Conservation (phyloP, 2,888 invertebrate genomes). For the Eilema depressum region DNA sequence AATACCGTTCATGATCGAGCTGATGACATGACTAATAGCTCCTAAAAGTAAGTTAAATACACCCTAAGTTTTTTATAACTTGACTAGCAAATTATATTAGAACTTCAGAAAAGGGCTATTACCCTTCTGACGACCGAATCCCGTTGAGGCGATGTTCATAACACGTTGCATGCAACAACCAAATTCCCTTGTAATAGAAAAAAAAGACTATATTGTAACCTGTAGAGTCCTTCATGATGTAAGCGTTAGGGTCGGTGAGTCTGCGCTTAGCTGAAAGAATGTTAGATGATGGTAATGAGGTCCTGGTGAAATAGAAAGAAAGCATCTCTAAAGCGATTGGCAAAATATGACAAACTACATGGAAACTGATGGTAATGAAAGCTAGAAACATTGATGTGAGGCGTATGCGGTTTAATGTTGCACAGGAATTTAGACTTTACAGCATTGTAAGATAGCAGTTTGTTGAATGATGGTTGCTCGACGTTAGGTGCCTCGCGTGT, state of each 20-base stretch:
- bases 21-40: not conserved
- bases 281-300: conserved; percentile 63
- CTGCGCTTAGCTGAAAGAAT: conserved; percentile 74
- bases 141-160: not conserved
- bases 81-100: not conserved
- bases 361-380: not conserved
- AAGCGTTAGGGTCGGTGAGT: conserved; percentile 68
- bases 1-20: no score
- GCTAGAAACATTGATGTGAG: not conserved
- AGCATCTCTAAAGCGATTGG: conserved; percentile 46
- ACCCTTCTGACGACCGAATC: not conserved
- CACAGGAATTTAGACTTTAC: not conserved
- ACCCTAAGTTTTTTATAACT: not conserved
- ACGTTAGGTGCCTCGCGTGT: not conserved
- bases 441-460: not conserved
- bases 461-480: not conserved
- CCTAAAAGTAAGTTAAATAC: not conserved
- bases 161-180: conserved; percentile 56
- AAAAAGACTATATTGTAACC: conserved; percentile 60
- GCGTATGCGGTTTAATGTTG: not conserved
- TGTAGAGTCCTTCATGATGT: conserved; percentile 70
- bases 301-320: conserved; percentile 49
- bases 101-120: not conserved
- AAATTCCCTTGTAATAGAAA: conserved; percentile 55
- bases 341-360: not conserved